Evolutionary conservation across 2,113 vertebrate genomes (phyloP), one percentile per base, ranked within the genome.

Genomic region (Clinocottus analis): DNA sequence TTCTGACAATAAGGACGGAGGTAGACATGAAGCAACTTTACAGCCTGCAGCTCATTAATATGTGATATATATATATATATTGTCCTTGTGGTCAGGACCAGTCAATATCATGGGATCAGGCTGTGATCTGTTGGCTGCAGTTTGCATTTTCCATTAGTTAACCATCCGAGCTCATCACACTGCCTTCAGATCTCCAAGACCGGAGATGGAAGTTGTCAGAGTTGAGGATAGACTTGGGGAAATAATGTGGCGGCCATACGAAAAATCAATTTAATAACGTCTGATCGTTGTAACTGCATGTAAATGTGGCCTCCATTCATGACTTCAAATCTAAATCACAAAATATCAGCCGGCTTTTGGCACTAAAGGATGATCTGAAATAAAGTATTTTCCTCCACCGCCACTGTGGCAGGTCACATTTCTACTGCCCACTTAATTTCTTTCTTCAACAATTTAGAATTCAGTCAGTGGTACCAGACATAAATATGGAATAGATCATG

Each of bases 31-130:
- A 62, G 41, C 2, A 43, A 51, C 5, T 53, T n/a, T 17, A 25
- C 63, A 67, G 75, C 68, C 64, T 72, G 58, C 56, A 77, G 51
- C 59, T 77, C 51, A 8, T 84, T 19, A 61, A 76, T 47, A 73
- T 45, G 27, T 7, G 29, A 31, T 31, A 31, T 31, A 31, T 31
- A 67, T 43, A 43, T 4, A 43, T 43, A 77, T 60, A 29, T n/a
- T 39, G 85, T 87, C 85, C 84, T 80, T 86, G 63, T 71, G n/a
- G 4, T 11, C 74, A 86, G 47, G 73, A 85, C 78, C 74, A 85
- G 81, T 87, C 79, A 88, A 87, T 77, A 76, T 81, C 84, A 73
- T 37, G 8, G 33, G 41, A 83, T 75, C 75, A 74, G 83, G 83
- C 64, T 37, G 45, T 58, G 65, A 79, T 73, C 72, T 83, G 71